Conservation (phyloP, 2,797 vertebrate species). For the Chelon auratus region DNA sequence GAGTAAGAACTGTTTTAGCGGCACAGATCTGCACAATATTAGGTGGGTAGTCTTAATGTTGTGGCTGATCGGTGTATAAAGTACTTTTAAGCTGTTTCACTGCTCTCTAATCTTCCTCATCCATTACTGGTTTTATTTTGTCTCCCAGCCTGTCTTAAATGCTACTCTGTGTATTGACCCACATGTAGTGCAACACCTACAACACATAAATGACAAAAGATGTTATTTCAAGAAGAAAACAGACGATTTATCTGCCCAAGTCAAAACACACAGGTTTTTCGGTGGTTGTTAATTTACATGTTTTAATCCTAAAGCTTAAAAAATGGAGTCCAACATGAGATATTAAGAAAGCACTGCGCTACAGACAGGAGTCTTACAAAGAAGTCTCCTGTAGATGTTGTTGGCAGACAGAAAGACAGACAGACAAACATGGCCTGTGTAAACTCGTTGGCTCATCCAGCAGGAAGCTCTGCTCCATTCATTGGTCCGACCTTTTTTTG, state of each 20-base stretch:
- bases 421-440: slow-evolving; percentile 56
- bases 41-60: no score
- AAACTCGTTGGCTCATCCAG: slow-evolving; percentile 48
- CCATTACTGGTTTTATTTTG: background rate
- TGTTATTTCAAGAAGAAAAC: slow-evolving; percentile 14
- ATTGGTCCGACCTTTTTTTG: slow-evolving; percentile 62
- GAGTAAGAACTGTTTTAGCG: no score
- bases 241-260: slow-evolving; percentile 29
- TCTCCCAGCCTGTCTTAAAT: background rate
- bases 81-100: background rate
- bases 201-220: slow-evolving; percentile 27
- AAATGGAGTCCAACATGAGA: slow-evolving; percentile 54
- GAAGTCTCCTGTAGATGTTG: slow-evolving; percentile 44
- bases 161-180: slow-evolving; percentile 12
- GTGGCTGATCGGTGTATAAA: background rate
- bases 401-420: slow-evolving; percentile 60
- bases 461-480: slow-evolving; percentile 51
- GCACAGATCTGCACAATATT: no score
- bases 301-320: slow-evolving; percentile 62
- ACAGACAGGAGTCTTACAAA: slow-evolving; percentile 37
- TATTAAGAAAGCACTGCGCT: slow-evolving; percentile 49
- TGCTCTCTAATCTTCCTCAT: background rate
- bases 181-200: slow-evolving; percentile 11
- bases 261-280: slow-evolving; percentile 18
- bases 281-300: slow-evolving; percentile 32